Evolutionary conservation across 2,113 vertebrate genomes (phyloP), one percentile per base, ranked within the genome.

Genomic region (Hippocampus mohnikei): DNA sequence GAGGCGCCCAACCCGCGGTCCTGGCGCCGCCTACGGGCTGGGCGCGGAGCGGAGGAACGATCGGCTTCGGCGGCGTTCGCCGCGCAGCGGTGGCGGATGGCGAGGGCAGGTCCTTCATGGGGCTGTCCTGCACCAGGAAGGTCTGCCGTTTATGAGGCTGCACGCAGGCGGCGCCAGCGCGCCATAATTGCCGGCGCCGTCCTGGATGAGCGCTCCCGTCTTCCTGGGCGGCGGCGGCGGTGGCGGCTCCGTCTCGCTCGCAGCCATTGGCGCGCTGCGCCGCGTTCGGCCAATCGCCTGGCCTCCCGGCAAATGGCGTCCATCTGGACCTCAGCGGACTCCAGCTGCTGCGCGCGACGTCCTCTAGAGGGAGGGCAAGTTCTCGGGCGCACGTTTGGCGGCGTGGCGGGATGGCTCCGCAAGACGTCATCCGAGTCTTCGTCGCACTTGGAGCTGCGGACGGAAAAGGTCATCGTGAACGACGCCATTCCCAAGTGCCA

Each of bases 301-400:
- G 96, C 97, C 87, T 99, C 97, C 82, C 93, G 93, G 71, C 90
- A 93, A 48, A 98, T 93, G 55, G 95, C 93, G 15, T 94, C 92
- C 71, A 95, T 94, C 73, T 93, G 94, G 9, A 94, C 94, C 56
- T 85, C 94, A 96, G 89, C 0, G 94, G 94, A 61, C 94, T 96
- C 95, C 94, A 97, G 0, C 7, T 25, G 0, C 10, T 50, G 9
- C 8, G 63, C 11, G 37, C 29, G 0, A 10, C 1, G 1, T 69
- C 53, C 44, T 73, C 70, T 0, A 46, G 0, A 0, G 8, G 69
- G 80, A 72, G 0, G 85, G 86, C 15, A 93, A n/a, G 7, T 64
- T 71, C 12, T 82, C 85, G 9, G 93, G 89, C 29, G 93, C 60
- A 6, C 93, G 92, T 69, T 83, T 91, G 81, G 96, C 94, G 69